These are phyloP conservation scores for Microctenopoma stevenorrisi DNA, from an alignment of 2,797 vertebrate species.

Conservation along the genomic window DNA sequence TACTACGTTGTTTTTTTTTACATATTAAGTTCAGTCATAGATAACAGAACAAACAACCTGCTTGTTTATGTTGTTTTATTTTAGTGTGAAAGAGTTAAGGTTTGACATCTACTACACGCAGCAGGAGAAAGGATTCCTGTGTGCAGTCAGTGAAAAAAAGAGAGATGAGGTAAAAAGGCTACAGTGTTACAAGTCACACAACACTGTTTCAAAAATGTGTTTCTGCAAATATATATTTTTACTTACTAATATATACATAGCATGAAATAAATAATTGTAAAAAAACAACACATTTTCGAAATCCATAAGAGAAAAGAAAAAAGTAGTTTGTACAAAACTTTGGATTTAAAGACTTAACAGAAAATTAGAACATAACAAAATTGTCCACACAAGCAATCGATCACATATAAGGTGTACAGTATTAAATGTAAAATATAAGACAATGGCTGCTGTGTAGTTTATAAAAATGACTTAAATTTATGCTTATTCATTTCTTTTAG, in stretches of 20 bases:
- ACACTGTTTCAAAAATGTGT: slow-evolving; percentile 83
- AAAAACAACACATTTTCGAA: slow-evolving; percentile 88
- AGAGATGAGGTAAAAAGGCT: slow-evolving; percentile 87
- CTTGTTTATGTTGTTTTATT: slow-evolving; percentile 81
- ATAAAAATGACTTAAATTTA: slow-evolving; percentile 50
- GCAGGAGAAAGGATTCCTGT: slow-evolving; percentile 80
- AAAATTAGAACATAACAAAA: slow-evolving; percentile 72
- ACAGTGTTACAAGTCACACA: slow-evolving; percentile 87
- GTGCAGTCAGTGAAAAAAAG: slow-evolving; percentile 87
- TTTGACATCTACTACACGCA: slow-evolving; percentile 88
- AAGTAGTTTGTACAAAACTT: slow-evolving; percentile 92
- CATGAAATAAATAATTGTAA: slow-evolving; percentile 96
- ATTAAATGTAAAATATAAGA: slow-evolving; percentile 49
- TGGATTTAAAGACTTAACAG: slow-evolving; percentile 86
- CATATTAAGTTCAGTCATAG: not conserved
- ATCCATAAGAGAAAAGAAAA: slow-evolving; percentile 77
- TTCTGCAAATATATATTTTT: slow-evolving; percentile 93
- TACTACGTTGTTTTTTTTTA: not conserved
- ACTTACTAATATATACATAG: slow-evolving; percentile 92
- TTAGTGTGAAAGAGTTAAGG: slow-evolving; percentile 93
- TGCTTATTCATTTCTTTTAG: slow-evolving; percentile 49
- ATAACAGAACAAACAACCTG: slow-evolving; percentile 17
- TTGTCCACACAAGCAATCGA: slow-evolving; percentile 68
- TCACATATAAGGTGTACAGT: slow-evolving; percentile 56
- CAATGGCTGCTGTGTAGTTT: slow-evolving; percentile 60